Evolutionary conservation across 2,797 vertebrate species (phyloP), one percentile per base, ranked within the genome.

Genomic region (Leptatherina wallacei): DNA sequence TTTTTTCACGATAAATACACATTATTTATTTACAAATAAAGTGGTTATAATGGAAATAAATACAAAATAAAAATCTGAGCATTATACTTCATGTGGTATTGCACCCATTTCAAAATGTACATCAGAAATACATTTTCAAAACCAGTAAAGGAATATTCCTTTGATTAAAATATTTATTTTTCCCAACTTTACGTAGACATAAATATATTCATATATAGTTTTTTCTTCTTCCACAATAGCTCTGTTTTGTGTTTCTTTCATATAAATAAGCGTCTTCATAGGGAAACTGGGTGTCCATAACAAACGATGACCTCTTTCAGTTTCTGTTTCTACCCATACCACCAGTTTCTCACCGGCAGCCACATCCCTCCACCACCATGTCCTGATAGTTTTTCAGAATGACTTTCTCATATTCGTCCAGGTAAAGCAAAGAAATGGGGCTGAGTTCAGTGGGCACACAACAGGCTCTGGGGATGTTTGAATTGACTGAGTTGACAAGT

Each of bases 11-110:
- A 98, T 99, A 99, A 99, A 99, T 99, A 99, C 97, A 98, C 97
- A 99, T 96, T 94, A 96, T 95, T 97, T 99, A 98, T 97, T 97
- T 96, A 96, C 96, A 99, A 97, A 93, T 97, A 97, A 96, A 98
- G 97, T 98, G 96, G 98, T 99, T 99, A 99, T 97, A 96, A 98
- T 98, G 97, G 96, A 95, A 99, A 99, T 99, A 99, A 99, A 99
- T 99, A 99, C 97, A 98, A 97, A 98, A 97, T 98, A 99, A 96
- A 96, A 97, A 98, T 99, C 96, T 98, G 96, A 97, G 95, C 96
- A 98, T 97, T 98, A 98, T 99, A 99, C 97, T 99, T 99, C 97
- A 99, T 99, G 97, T 97, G 97, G 96, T 96, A 96, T 97, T 96
- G 95, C 97, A 97, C 97, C 97, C 96, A 96, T 97, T 98, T 97